Evolutionary conservation across 2,113 vertebrate species (phyloP).

Genomic region (Dasypus novemcinctus): DNA sequence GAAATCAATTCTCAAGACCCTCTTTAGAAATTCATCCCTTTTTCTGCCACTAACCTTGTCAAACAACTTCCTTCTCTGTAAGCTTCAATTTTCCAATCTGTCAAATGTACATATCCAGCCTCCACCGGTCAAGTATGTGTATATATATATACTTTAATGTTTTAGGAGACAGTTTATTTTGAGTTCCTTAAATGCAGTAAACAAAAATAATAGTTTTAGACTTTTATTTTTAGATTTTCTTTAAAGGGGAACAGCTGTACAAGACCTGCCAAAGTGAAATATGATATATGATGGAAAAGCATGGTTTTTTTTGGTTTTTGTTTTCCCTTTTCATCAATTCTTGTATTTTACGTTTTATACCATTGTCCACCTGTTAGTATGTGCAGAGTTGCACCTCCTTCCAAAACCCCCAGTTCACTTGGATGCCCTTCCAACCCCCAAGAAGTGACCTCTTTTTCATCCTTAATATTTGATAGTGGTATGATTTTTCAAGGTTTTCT

Average conservation of each 20-base stretch:
- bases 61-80: not conserved
- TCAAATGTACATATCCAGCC: not conserved
- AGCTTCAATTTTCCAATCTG: not conserved
- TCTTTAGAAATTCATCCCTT: not conserved
- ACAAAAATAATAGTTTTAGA: not conserved
- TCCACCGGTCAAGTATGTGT: not conserved
- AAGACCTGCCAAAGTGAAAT: not conserved
- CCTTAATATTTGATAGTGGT: not conserved
- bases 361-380: not conserved
- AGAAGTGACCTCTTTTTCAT: not conserved
- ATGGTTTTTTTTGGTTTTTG: not conserved
- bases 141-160: not conserved
- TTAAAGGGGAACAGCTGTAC: not conserved
- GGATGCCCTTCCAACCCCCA: not conserved
- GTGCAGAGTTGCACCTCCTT: not conserved
- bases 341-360: not conserved
- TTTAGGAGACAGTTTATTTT: not conserved
- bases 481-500: conserved; percentile 13
- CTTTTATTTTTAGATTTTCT: not conserved
- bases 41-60: not conserved
- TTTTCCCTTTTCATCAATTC: not conserved
- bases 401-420: not conserved
- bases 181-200: conserved; percentile 19
- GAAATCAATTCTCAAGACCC: not conserved
- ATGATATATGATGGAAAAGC: not conserved